phyloP scores from a whole-genome alignment of 2,888 invertebrate species.

The Magallana nippona region DNA sequence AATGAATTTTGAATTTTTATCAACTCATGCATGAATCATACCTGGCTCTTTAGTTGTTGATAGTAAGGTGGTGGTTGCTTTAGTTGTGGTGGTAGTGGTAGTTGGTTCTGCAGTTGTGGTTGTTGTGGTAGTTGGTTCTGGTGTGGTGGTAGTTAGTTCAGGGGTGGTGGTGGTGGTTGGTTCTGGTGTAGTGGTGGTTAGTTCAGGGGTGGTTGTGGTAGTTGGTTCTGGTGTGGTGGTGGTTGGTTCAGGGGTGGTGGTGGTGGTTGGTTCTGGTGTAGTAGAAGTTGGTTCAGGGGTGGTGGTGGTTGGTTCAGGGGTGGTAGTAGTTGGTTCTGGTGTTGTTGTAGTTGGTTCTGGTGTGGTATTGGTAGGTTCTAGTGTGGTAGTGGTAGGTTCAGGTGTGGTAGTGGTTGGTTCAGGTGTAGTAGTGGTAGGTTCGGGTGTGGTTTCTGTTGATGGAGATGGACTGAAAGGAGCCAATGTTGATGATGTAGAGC shows the following conservation, averaged over 20 bases:
- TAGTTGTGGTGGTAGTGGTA: conserved; percentile 1
- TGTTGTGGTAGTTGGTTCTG: conserved; percentile 13
- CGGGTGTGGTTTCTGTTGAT: conserved; percentile 10
- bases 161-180: conserved; percentile 28
- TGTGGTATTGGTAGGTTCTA: conserved; percentile 34
- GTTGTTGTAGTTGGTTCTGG: conserved; percentile 16
- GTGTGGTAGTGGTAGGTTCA: neutral
- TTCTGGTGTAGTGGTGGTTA: neutral
- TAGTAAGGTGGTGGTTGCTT: conserved; percentile 5
- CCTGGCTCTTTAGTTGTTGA: neutral
- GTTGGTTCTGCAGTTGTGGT: conserved; percentile 10
- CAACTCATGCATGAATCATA: neutral
- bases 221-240: neutral
- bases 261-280: neutral
- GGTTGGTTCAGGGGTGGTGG: neutral
- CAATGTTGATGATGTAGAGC: conserved; percentile 40
- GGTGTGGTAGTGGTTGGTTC: neutral
- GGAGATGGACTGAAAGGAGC: conserved; percentile 7
- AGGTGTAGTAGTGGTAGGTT: conserved; percentile 29
- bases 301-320: conserved; percentile 11
- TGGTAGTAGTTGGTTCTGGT: conserved; percentile 16
- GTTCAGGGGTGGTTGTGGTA: neutral
- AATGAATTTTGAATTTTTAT: too few species aligned
- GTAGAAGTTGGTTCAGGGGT: neutral
- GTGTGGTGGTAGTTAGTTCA: conserved; percentile 19